Evolutionary conservation across 2,888 invertebrate species (phyloP), one percentile per base, ranked within the genome.

Genomic region (Temnothorax rugatulus): DNA sequence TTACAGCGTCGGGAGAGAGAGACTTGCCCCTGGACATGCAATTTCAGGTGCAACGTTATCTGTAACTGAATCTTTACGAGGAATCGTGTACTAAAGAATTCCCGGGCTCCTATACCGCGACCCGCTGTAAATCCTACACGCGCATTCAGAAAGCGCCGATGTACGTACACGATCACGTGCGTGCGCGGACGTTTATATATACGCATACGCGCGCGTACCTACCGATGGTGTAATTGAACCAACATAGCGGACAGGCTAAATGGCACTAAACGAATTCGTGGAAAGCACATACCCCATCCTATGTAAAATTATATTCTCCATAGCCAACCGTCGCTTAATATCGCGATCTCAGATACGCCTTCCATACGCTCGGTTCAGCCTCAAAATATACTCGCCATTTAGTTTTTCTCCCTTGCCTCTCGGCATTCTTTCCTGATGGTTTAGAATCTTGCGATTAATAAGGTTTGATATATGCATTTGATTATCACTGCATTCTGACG

Each of bases 301-400:
- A 92, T 91, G 92, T 93, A 92, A 93, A 94, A 93, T 92, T 92
- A 92, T 88, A 87, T 87, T 88, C 74, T 82, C 85, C 63, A 75
- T 68, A 71, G 75, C 57, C 74, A 63, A 9, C 66, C 82, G 73
- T 74, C 71, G 25, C n/a, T 73, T 75, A 57, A 25, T 61, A 82
- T 86, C 64, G 73, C 79, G 84, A 71, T 79, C 84, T 84, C 84
- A 11, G 57, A 61, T 38, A 61, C 50, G 68, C 29, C 68, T 57
- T 29, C 66, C 68, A 47, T 34, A 61, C 41, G 63, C 34, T 74
- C 18, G 18, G 15, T 50, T 29, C 57, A 15, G 44, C 4, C 66
- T 38, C 57, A 18, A 77, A 47, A 11, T 52, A 21, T 4, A 25
- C 18, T 21, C 5, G 34, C 11, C 25, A 47, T 47, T 75, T 18